Percentiles rank a stretch among this genome's conserved stretches.
These are phyloP conservation scores for Plotosus lineatus DNA, from an alignment of 2,113 vertebrate genomes.

Conservation along the genomic window DNA sequence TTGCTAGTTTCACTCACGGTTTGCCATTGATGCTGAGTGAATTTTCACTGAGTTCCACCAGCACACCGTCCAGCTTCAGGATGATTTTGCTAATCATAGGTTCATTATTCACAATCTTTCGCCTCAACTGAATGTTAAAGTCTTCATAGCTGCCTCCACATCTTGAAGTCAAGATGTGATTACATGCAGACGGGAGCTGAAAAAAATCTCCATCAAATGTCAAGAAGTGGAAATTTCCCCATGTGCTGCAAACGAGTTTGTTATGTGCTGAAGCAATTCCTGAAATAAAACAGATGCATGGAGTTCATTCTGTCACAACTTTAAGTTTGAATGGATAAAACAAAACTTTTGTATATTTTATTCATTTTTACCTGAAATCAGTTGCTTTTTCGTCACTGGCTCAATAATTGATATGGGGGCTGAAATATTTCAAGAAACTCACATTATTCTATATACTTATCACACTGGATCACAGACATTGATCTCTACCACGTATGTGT, in stretches of 20 bases:
- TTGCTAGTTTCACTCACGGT: conserved; percentile 70
- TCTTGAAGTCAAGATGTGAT: conserved; percentile 79
- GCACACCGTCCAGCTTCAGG: conserved; percentile 70
- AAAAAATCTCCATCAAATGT: conserved; percentile 85
- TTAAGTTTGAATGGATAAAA: background rate
- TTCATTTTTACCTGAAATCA: conserved; percentile 45
- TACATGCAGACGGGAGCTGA: conserved; percentile 80
- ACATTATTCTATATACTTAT: background rate
- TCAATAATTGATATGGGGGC: background rate
- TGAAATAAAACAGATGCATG: conserved; percentile 1
- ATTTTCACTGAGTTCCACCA: conserved; percentile 68
- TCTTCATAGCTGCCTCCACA: conserved; percentile 72
- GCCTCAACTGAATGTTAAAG: conserved; percentile 82
- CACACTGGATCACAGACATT: background rate
- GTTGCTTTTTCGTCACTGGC: background rate
- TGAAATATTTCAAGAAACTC: background rate
- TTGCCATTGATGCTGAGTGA: conserved; percentile 68
- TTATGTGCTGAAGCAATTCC: conserved; percentile 65
- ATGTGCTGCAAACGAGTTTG: conserved; percentile 84
- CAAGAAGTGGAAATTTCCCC: conserved; percentile 86
- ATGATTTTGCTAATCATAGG: conserved; percentile 70
- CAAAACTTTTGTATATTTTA: background rate
- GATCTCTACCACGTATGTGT: too few species aligned
- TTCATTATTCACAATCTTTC: conserved; percentile 37
- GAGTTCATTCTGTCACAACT: background rate